Conservation (phyloP, 2,888 invertebrate species). For the Cacoxenus indagator region DNA sequence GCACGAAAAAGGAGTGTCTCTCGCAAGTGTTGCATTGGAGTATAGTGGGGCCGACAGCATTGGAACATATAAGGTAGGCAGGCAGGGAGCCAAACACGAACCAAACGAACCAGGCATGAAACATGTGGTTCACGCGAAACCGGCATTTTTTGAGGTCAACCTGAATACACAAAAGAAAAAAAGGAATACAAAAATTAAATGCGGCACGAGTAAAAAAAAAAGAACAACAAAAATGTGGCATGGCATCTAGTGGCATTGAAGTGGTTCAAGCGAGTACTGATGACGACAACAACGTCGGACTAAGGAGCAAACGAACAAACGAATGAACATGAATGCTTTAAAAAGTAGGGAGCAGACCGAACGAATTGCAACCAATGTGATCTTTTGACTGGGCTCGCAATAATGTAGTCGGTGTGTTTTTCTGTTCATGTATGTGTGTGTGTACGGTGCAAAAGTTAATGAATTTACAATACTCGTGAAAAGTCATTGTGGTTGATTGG, state of each 20-base stretch:
- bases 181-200: background rate
- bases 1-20: too few species aligned
- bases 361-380: background rate
- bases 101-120: background rate
- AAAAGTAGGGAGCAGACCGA: background rate
- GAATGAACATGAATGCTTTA: too few species aligned
- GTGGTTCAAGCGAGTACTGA: too few species aligned
- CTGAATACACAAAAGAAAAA: background rate
- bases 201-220: background rate
- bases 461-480: background rate
- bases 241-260: background rate
- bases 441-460: background rate
- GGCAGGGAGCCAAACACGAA: background rate
- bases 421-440: background rate
- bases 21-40: too few species aligned
- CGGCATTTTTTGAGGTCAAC: constrained; percentile 2
- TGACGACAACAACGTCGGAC: background rate
- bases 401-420: background rate
- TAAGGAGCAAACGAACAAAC: too few species aligned
- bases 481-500: too few species aligned
- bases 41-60: background rate
- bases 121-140: constrained; percentile 2
- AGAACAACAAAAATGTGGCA: background rate
- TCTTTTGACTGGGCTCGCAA: background rate
- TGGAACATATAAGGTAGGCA: background rate